phyloP scores from a whole-genome alignment of 2,888 invertebrate species.

The Pristionchus arcanus region DNA sequence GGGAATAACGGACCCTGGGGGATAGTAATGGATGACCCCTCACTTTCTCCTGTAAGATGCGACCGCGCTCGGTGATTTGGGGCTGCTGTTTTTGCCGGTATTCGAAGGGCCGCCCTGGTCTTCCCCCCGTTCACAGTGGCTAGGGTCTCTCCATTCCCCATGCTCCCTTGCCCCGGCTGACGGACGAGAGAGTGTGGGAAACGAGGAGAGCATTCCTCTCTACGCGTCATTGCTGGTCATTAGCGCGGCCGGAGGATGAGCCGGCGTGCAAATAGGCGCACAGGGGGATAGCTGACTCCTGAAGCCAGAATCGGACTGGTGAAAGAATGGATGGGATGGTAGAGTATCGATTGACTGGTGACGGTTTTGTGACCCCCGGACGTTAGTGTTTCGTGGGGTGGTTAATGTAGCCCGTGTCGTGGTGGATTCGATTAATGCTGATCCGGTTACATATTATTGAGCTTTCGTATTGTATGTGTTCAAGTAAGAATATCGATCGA shows the following conservation, averaged over 20 bases:
- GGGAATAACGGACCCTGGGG: neutral
- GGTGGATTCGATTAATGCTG: neutral
- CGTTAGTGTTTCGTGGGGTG: too few species aligned
- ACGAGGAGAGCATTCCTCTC: neutral
- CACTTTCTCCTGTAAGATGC: too few species aligned
- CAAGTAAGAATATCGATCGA: neutral
- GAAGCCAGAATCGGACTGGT: neutral
- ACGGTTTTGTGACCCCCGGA: too few species aligned
- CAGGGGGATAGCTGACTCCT: neutral
- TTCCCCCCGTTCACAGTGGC: neutral
- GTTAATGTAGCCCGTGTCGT: too few species aligned
- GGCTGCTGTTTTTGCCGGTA: neutral
- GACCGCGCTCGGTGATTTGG: neutral
- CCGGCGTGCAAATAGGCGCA: neutral
- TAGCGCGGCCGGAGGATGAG: slow-evolving; percentile 4
- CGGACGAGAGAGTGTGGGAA: neutral
- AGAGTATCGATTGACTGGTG: too few species aligned
- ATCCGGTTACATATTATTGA: too few species aligned
- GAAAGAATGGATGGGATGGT: neutral
- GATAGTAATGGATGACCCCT: neutral
- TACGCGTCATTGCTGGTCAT: slow-evolving; percentile 9
- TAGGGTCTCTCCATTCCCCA: neutral
- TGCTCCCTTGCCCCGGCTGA: neutral
- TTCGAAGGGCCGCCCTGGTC: neutral
- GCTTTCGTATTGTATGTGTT: too few species aligned